A percentile compares a stretch with the other conserved stretches of the same genome.
Evolutionary conservation across 1,140 invertebrate genomes (phyloP).

Genomic region (Gonatopus flavifemur): DNA sequence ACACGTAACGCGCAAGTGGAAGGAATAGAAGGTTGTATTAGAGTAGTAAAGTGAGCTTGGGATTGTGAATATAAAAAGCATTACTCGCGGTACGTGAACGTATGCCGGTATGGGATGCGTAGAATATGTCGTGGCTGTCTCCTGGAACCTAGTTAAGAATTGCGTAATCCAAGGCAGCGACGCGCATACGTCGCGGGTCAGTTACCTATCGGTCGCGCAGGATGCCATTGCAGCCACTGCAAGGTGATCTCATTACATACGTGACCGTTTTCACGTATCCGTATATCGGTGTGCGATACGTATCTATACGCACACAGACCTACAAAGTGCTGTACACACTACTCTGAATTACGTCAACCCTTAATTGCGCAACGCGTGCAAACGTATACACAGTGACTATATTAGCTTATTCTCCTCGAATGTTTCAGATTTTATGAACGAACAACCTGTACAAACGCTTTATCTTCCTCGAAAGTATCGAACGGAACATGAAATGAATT

Average conservation of each 20-base stretch:
- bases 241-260: slow-evolving; percentile 30
- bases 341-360: slow-evolving; percentile 16
- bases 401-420: too few relatives aligned
- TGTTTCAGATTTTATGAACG: too few relatives aligned
- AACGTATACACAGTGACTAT: too few relatives aligned
- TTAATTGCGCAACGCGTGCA: slow-evolving; percentile 15
- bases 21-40: too few relatives aligned
- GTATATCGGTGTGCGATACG: neutral
- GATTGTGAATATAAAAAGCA: too few relatives aligned
- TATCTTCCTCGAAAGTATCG: too few relatives aligned
- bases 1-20: too few relatives aligned
- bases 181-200: slow-evolving; percentile 18
- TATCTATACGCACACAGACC: neutral
- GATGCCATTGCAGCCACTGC: slow-evolving; percentile 30
- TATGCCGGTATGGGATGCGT: slow-evolving; percentile 32
- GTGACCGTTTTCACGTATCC: neutral
- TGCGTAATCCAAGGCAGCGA: slow-evolving; percentile 30
- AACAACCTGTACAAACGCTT: too few relatives aligned
- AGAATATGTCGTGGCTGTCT: too few relatives aligned
- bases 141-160: slow-evolving; percentile 34
- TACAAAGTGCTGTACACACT: slow-evolving; percentile 8
- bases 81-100: slow-evolving; percentile 23
- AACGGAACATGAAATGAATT: too few relatives aligned
- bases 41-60: too few relatives aligned
- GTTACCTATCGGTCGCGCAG: slow-evolving; percentile 24